Percentiles rank a stretch among this genome's conserved stretches.
Evolutionary conservation across 2,888 invertebrate genomes (phyloP).

Genomic region (Heteropelma amictum): DNA sequence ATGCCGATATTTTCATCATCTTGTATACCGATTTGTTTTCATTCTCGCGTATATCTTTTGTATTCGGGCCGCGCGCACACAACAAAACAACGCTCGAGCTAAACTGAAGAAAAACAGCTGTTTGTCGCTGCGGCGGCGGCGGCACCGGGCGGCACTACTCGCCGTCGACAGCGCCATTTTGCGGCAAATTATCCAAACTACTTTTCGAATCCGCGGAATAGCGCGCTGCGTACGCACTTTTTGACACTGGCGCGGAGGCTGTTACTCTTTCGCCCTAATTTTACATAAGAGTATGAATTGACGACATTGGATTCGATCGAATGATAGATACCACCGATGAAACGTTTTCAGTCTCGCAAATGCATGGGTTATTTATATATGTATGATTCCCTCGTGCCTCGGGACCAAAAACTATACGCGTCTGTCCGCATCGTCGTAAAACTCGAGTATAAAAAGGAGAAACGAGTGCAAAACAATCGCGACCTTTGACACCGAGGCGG

Average conservation of each 20-base stretch:
- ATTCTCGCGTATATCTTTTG: neutral
- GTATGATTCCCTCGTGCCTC: no score
- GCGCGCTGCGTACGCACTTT: neutral
- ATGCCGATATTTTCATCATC: slow-evolving; percentile 83
- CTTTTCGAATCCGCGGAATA: neutral
- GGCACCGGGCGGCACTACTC: no score
- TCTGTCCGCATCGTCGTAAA: no score
- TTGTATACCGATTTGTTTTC: slow-evolving; percentile 22
- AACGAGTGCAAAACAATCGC: no score
- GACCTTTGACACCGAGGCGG: no score
- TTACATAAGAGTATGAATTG: no score
- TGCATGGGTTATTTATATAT: neutral
- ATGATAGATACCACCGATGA: no score
- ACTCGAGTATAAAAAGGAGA: no score
- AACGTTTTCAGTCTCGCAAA: neutral
- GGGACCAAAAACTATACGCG: no score
- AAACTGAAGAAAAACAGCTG: slow-evolving; percentile 24
- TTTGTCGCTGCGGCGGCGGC: slow-evolving; percentile 46
- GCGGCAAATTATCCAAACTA: slow-evolving; percentile 16
- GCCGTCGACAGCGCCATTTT: slow-evolving; percentile 58
- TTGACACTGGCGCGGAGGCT: neutral
- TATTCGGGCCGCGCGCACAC: neutral
- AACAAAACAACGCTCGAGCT: slow-evolving; percentile 6
- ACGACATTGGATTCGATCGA: no score
- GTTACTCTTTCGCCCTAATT: no score